Conservation (phyloP, 2,797 vertebrate genomes). For the Ibycter americanus region DNA sequence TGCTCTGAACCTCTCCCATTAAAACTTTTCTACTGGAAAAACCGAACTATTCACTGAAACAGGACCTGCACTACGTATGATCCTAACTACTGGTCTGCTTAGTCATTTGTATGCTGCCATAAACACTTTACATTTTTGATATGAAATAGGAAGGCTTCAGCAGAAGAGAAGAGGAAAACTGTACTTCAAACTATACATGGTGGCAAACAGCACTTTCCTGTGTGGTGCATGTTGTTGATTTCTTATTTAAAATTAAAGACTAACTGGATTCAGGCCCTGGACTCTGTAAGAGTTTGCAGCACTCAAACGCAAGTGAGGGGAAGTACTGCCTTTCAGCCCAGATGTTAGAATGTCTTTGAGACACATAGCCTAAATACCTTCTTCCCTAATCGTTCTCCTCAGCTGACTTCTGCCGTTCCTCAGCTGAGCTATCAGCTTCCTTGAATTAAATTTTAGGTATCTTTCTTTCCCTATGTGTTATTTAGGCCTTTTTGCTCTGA, state of each 20-base stretch:
- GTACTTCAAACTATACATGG: not conserved
- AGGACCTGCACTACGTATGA: not conserved
- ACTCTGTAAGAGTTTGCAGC: not conserved
- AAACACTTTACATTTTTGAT: not conserved
- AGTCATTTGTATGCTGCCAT: not conserved
- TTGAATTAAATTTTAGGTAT: not conserved
- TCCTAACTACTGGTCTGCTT: not conserved
- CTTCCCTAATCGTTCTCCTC: not conserved
- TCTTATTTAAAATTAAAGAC: not conserved
- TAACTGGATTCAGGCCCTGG: not conserved
- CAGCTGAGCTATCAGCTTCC: not conserved
- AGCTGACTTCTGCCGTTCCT: not conserved
- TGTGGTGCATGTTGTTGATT: not conserved
- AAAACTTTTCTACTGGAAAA: not conserved
- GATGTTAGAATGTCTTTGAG: not conserved
- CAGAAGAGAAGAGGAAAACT: not conserved
- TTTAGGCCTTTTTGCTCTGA: not conserved
- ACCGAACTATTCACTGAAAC: not conserved
- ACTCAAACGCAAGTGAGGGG: not conserved
- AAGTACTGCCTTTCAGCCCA: not conserved
- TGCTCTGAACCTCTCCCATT: not conserved
- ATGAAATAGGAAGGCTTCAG: not conserved
- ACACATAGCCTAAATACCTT: not conserved
- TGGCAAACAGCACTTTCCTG: not conserved
- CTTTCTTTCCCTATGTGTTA: not conserved